Evolutionary conservation across 2,888 invertebrate genomes (phyloP).

Genomic region (Drosophila siamana): DNA sequence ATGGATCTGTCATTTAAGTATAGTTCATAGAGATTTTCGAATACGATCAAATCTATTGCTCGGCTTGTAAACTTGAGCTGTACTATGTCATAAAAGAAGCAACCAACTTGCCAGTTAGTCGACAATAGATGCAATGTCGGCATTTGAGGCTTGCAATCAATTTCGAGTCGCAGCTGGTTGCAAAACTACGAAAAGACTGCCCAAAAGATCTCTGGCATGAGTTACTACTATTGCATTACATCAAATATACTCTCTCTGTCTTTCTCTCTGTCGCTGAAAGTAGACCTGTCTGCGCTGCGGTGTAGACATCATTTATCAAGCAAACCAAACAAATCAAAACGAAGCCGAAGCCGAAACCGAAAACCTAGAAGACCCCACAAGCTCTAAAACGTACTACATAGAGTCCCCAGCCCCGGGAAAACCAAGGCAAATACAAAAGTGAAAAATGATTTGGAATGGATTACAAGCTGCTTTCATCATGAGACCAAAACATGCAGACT

Average conservation of each 20-base stretch:
- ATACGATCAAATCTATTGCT: too few species aligned
- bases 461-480: slow-evolving; percentile 75
- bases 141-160: not conserved
- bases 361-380: not conserved
- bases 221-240: slow-evolving; percentile 20
- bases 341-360: slow-evolving; percentile 42
- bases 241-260: not conserved
- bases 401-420: slow-evolving; percentile 52
- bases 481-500: slow-evolving; percentile 38
- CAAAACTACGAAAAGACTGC: not conserved
- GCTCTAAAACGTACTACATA: too few species aligned
- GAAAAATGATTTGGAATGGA: slow-evolving; percentile 78
- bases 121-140: not conserved
- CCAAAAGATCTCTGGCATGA: slow-evolving; percentile 17
- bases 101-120: not conserved
- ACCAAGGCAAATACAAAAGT: slow-evolving; percentile 72
- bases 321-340: slow-evolving; percentile 75
- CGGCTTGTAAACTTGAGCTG: not conserved
- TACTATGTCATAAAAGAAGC: not conserved
- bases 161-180: slow-evolving; percentile 7
- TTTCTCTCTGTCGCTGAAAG: slow-evolving; percentile 20
- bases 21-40: too few species aligned
- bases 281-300: slow-evolving; percentile 68
- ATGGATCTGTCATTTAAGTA: too few species aligned
- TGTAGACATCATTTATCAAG: slow-evolving; percentile 76